These are phyloP conservation scores for Athripsodes cinereus DNA, from an alignment of 2,888 invertebrate species.

Conservation along the genomic window DNA sequence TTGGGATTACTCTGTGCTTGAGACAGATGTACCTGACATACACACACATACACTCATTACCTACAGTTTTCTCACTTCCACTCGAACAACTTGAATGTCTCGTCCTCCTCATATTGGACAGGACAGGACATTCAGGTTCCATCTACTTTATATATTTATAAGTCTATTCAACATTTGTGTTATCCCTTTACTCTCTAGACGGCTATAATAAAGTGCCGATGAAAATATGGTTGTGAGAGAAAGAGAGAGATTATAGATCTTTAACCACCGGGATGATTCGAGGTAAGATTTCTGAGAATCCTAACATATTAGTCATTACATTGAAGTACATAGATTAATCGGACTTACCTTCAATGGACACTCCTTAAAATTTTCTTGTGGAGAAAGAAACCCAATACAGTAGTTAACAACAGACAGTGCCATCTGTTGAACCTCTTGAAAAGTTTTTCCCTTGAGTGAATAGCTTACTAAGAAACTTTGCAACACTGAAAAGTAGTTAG, in stretches of 20 bases:
- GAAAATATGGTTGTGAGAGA: constrained; percentile 52
- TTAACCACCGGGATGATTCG: constrained; percentile 47
- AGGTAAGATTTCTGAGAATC: constrained; percentile 41
- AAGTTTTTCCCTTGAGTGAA: too few species aligned
- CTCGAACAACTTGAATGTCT: constrained; percentile 14
- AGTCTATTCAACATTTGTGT: constrained; percentile 38
- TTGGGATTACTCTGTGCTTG: constrained; percentile 26
- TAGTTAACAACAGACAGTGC: background rate
- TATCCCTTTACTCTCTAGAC: constrained; percentile 62
- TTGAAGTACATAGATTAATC: background rate
- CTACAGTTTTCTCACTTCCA: background rate
- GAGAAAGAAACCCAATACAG: background rate
- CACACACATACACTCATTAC: background rate
- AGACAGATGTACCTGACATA: constrained; percentile 30
- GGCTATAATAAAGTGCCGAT: constrained; percentile 59
- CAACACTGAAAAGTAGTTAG: too few species aligned
- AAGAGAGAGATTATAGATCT: constrained; percentile 46
- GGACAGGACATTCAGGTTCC: constrained; percentile 19
- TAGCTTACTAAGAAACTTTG: too few species aligned
- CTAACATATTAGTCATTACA: background rate
- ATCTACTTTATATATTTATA: constrained; percentile 18
- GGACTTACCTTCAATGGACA: background rate
- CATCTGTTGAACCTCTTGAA: background rate
- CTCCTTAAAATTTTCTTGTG: too few species aligned
- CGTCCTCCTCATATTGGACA: constrained; percentile 10